These are phyloP conservation scores for Tretioscincus oriximinensis DNA, from an alignment of 2,113 vertebrate species.

Conservation along the genomic window DNA sequence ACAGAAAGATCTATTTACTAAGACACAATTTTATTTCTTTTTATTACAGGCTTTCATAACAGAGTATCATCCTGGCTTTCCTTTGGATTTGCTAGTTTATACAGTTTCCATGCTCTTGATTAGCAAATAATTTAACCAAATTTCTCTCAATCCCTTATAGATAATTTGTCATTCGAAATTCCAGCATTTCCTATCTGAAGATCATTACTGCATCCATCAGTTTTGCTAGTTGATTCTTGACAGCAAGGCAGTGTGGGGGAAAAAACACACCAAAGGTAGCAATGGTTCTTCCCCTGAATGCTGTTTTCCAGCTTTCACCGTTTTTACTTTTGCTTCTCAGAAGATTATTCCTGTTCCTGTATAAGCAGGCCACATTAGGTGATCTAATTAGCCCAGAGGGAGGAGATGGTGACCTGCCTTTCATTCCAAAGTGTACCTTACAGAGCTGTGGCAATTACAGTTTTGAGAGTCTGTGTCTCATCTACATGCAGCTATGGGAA, in stretches of 20 bases:
- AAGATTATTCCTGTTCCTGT: not conserved
- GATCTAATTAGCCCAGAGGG: not conserved
- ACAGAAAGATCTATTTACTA: not conserved
- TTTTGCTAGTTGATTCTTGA: not conserved
- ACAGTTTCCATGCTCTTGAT: not conserved
- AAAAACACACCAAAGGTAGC: not conserved
- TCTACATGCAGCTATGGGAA: not conserved
- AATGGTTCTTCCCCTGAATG: not conserved
- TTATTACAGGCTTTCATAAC: not conserved
- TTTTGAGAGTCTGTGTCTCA: not conserved
- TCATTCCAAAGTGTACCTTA: not conserved
- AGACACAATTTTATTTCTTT: not conserved
- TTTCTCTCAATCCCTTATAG: not conserved
- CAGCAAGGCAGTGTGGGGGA: not conserved
- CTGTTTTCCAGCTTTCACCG: not conserved
- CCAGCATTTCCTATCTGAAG: not conserved
- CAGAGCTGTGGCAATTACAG: not conserved
- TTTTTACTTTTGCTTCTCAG: fast-evolving
- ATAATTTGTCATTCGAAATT: not conserved
- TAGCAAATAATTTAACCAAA: not conserved
- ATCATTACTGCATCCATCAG: not conserved
- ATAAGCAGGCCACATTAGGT: conserved; percentile 15
- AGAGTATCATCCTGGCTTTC: too few species aligned
- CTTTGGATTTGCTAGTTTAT: not conserved
- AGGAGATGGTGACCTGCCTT: not conserved